Percentiles rank a stretch among this genome's conserved stretches.
phyloP scores from a whole-genome alignment of 2,113 vertebrate species.

The Cephalophus harveyi region DNA sequence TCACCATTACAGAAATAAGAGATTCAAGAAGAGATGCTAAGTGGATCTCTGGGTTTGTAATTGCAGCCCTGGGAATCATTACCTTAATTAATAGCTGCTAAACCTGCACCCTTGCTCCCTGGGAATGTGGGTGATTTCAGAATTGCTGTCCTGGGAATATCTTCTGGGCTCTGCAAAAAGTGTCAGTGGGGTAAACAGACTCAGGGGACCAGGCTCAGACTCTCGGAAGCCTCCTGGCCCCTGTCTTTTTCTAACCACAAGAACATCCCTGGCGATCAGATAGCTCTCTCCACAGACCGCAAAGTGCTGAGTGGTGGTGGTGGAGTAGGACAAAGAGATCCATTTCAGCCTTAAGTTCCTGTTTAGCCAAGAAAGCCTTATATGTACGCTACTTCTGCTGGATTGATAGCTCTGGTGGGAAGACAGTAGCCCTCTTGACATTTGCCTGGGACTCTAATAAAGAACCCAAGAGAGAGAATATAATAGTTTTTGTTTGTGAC shows the following conservation, averaged over 20 bases:
- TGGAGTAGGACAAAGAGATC: slow-evolving; percentile 77
- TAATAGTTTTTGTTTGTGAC: not conserved
- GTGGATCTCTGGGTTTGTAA: slow-evolving; percentile 93
- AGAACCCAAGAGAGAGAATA: not conserved
- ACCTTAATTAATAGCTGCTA: slow-evolving; percentile 95
- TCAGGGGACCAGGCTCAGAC: slow-evolving; percentile 81
- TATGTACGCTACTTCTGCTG: slow-evolving; percentile 57
- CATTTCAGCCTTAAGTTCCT: slow-evolving; percentile 79
- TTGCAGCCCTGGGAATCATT: slow-evolving; percentile 94
- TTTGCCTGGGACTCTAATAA: slow-evolving; percentile 31
- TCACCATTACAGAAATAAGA: slow-evolving; percentile 83
- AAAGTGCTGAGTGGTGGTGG: slow-evolving; percentile 59
- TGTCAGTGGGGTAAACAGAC: slow-evolving; percentile 88
- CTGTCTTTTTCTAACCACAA: slow-evolving; percentile 87
- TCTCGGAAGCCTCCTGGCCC: slow-evolving; percentile 81
- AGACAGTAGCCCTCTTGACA: slow-evolving; percentile 34
- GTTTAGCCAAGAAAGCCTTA: slow-evolving; percentile 74
- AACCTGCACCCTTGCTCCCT: slow-evolving; percentile 80
- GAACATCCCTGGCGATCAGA: slow-evolving; percentile 87
- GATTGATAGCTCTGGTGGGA: slow-evolving; percentile 8
- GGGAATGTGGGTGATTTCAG: slow-evolving; percentile 76
- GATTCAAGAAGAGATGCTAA: slow-evolving; percentile 85
- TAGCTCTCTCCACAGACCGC: slow-evolving; percentile 82
- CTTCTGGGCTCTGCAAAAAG: slow-evolving; percentile 82
- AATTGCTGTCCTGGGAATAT: slow-evolving; percentile 71